Evolutionary conservation across 2,113 vertebrate genomes (phyloP).

Genomic region (Gadus chalcogrammus): DNA sequence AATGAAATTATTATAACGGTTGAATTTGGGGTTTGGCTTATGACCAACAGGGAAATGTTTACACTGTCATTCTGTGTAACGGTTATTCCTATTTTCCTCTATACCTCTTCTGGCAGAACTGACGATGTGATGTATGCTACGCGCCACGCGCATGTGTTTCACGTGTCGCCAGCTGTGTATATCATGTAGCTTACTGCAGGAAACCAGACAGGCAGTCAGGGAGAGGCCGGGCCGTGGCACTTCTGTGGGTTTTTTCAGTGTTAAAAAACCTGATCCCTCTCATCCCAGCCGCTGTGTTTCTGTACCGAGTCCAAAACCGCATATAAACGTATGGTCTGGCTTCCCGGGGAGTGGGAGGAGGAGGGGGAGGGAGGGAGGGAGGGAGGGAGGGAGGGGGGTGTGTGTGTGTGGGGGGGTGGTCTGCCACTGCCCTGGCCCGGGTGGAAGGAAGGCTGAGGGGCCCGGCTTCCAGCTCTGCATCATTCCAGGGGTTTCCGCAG

Average conservation of each 20-base stretch:
- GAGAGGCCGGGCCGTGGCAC: constrained; percentile 43
- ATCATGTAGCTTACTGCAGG: constrained; percentile 46
- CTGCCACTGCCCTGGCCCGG: not conserved
- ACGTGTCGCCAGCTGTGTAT: constrained; percentile 48
- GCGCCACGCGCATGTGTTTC: constrained; percentile 22
- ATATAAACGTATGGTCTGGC: constrained; percentile 68
- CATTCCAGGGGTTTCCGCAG: constrained; percentile 29
- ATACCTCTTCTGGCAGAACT: too few species aligned
- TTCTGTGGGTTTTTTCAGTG: constrained; percentile 58
- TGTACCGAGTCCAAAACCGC: constrained; percentile 66
- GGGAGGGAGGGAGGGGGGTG: too few species aligned
- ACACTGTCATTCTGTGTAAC: too few species aligned
- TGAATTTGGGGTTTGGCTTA: too few species aligned
- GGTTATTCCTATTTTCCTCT: too few species aligned
- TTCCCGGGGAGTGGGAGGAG: constrained; percentile 58
- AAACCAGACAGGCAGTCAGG: constrained; percentile 39
- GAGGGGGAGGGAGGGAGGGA: constrained; percentile 51
- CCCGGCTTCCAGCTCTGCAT: constrained; percentile 14
- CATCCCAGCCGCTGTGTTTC: constrained; percentile 65
- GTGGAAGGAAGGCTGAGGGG: too few species aligned
- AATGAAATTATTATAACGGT: too few species aligned
- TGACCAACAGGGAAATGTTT: too few species aligned
- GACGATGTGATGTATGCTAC: too few species aligned
- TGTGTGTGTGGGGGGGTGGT: constrained; percentile 42
- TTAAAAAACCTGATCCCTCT: constrained; percentile 65